Conservation (phyloP, 2,888 invertebrate species). For the Drosophila mayaguana region DNA sequence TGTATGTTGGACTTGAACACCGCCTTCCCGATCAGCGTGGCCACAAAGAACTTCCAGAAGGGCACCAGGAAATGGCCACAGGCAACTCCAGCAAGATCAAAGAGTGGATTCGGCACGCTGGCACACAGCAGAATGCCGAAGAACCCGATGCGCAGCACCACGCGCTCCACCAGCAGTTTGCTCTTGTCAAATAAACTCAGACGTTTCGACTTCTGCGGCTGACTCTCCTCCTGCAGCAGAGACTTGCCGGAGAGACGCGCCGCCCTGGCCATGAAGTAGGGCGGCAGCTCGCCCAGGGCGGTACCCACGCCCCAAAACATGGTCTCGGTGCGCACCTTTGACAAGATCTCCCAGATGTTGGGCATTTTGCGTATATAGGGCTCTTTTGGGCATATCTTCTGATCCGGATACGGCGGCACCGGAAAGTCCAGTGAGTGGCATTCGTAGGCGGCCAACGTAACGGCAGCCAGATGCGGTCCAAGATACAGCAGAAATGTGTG, state of each 20-base stretch:
- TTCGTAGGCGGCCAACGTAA: conserved; percentile 99
- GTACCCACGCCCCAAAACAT: conserved; percentile 99
- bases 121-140: conserved; percentile 98
- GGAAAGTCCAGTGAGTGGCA: conserved; percentile 98
- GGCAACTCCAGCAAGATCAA: conserved; percentile 98
- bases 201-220: conserved; percentile 86
- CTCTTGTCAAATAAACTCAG: conserved; percentile 88
- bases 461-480: conserved; percentile 99
- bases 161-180: conserved; percentile 92
- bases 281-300: conserved; percentile 98
- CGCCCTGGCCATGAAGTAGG: conserved; percentile 99
- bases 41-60: conserved; percentile 99
- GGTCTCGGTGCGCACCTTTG: conserved; percentile 96
- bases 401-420: conserved; percentile 98
- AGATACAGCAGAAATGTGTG: conserved; percentile 99
- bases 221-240: conserved; percentile 86
- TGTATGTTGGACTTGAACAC: conserved; percentile 99
- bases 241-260: conserved; percentile 89
- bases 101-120: conserved; percentile 98
- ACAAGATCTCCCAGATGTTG: conserved; percentile 95
- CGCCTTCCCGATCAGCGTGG: conserved; percentile 98
- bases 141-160: conserved; percentile 97
- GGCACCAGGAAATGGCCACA: conserved; percentile 99
- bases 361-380: conserved; percentile 88
- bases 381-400: conserved; percentile 94